Base-by-base conservation (phyloP, 2,113 vertebrate species). In the Oceanodroma tethys region DNA sequence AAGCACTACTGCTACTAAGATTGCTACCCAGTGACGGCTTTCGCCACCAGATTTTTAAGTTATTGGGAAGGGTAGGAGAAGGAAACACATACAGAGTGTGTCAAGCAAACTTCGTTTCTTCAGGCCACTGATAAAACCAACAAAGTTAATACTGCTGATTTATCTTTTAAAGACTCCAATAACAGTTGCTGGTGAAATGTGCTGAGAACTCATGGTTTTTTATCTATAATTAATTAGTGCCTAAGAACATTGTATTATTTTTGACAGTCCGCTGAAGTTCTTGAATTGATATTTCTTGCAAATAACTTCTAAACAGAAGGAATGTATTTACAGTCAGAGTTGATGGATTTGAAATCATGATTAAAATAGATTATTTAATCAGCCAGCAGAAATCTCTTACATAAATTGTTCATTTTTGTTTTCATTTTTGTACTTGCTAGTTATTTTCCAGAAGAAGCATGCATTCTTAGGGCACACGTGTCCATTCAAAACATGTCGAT, bases 281-380 rank as follows among this genome's bases (percentile, higher is more conserved):
- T 81, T 70, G 68, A 86, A 88, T 76, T 93, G 71, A 18, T 93
- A 23, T 81, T 88, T 85, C 73, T 81, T 78, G 45, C 70, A 94
- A 89, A 75, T 53, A 81, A 52, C 68, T 95, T 92, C 70, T 86
- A 65, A 93, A 58, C 34, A 45, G 65, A 92, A 88, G 56, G 48
- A 75, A 56, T 36, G 38, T 91, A 63, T 91, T 95, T 95, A 84
- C 56, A 72, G 55, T 79, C 76, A 89, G 73, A 82, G 52, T 2
- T 71, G 86, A 91, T 95, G 43, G 88, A 81, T 95, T 95, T 86
- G 75, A 91, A 86, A 84, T 84, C 0, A 1, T 30, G 19, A 91
- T 94, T 87, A 72, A 95, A 95, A 84, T 84, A 86, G 73, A 81
- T 93, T 85, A 86, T 81, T 93, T 90, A 75, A 85, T 87, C 65